Conservation (phyloP, 2,113 vertebrate species). For the Acanthochromis polyacanthus region DNA sequence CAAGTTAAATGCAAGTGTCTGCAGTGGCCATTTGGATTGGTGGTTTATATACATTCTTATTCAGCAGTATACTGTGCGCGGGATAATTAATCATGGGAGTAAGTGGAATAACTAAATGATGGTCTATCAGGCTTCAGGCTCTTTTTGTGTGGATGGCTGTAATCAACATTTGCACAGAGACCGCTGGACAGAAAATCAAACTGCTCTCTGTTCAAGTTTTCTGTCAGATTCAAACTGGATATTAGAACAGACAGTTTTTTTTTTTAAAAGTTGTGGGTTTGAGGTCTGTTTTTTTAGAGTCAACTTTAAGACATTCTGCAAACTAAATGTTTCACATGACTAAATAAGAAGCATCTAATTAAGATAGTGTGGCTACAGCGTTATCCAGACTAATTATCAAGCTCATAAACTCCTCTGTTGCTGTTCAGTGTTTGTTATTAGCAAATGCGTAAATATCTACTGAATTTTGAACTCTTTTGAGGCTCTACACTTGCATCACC, state of each 20-base stretch:
- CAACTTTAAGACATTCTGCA: constrained; percentile 26
- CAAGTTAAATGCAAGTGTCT: constrained; percentile 47
- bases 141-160: constrained; percentile 49
- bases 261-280: not conserved
- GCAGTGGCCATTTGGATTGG: constrained; percentile 28
- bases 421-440: constrained; percentile 20
- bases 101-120: constrained; percentile 40
- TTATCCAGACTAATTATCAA: constrained; percentile 30
- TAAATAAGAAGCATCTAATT: constrained; percentile 25
- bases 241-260: not conserved
- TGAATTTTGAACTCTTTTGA: not conserved
- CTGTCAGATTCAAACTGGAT: constrained; percentile 22
- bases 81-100: constrained; percentile 57
- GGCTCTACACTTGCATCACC: not conserved
- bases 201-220: constrained; percentile 5
- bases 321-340: constrained; percentile 22
- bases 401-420: constrained; percentile 25
- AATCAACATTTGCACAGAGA: constrained; percentile 49
- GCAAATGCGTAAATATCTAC: not conserved
- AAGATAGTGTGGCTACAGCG: constrained; percentile 9
- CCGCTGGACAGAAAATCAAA: constrained; percentile 41
- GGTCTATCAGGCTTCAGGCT: constrained; percentile 24
- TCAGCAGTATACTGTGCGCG: constrained; percentile 35
- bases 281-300: not conserved
- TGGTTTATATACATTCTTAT: constrained; percentile 25